Evolutionary conservation across 2,113 vertebrate species (phyloP).

Genomic region (Phylloscopus trochilus): DNA sequence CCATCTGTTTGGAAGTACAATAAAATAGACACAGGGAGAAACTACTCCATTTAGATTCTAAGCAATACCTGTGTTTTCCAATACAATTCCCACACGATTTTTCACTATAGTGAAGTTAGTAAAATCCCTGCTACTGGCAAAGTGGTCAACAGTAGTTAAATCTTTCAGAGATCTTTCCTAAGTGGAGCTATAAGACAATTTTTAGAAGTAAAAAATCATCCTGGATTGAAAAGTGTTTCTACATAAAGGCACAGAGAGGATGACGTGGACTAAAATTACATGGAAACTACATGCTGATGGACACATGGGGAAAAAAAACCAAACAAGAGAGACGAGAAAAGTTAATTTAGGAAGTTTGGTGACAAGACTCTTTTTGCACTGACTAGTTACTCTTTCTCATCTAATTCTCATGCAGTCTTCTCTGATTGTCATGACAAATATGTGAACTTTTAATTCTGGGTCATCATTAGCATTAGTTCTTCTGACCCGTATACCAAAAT

Average conservation of each 20-base stretch:
- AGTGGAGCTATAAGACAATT: background rate
- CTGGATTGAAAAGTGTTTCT: background rate
- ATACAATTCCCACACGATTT: background rate
- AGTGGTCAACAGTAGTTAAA: background rate
- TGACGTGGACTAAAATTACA: background rate
- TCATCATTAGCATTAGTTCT: background rate
- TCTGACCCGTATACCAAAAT: background rate
- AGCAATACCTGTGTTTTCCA: background rate
- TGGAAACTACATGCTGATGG: background rate
- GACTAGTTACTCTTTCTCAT: background rate
- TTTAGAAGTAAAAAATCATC: background rate
- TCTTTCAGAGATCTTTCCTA: background rate
- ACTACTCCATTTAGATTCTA: background rate
- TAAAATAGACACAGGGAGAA: background rate
- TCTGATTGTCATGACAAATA: background rate
- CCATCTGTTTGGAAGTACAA: background rate
- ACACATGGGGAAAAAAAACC: background rate
- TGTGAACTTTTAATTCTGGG: background rate
- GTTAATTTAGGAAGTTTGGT: background rate
- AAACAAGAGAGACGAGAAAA: background rate
- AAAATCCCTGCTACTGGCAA: background rate
- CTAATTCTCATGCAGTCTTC: background rate
- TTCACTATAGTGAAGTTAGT: background rate
- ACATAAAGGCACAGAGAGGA: background rate
- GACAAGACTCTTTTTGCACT: background rate